Evolutionary conservation across 2,113 vertebrate genomes (phyloP), one percentile per base, ranked within the genome.

Genomic region (Cephalophus harveyi): DNA sequence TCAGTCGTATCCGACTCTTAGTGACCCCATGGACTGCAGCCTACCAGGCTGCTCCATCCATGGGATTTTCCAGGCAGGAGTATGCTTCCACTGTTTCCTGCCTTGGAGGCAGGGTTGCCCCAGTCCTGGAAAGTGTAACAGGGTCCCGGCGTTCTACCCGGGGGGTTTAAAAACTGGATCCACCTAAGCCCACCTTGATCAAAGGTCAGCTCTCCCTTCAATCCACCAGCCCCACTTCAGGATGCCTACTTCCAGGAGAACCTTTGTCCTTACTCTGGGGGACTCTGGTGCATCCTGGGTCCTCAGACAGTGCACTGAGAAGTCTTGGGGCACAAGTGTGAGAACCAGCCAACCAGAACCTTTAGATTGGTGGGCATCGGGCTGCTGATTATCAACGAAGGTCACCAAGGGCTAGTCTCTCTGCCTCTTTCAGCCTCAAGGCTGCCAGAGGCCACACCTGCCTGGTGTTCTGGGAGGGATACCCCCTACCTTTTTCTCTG

Each of bases 71-170:
- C 40, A 43, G 40, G 40, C 40, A 43, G 40, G 40, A 43, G 2
- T 28, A 9, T n/a, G n/a, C 23, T n/a, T 40, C 54, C 5, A 2
- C 2, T 23, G 28, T 27, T 43, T 74, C 43, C 43, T 5, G 0
- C 11, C 21, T 43, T 43, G 86, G 55, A 46, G 33, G 46, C 46
- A 79, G 85, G 52, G 67, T 15, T 30, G 16, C 12, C 81, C 33
- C 0, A 15, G 76, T 17, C 36, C 57, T 7, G 33, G 59, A 10
- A 62, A 62, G 25, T 40, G 15, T 14, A 11, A 30, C 6, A 30
- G 21, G 36, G 28, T 23, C 15, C 0, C 2, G 0, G 1, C 1
- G 6, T 15, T 28, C 46, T 28, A 25, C 7, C 3, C 0, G 17
- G 27, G 28, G 64, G 7, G 5, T 7, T 43, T 67, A 67, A 52